Conservation (phyloP, 2,113 vertebrate species). For the Galemys pyrenaicus region DNA sequence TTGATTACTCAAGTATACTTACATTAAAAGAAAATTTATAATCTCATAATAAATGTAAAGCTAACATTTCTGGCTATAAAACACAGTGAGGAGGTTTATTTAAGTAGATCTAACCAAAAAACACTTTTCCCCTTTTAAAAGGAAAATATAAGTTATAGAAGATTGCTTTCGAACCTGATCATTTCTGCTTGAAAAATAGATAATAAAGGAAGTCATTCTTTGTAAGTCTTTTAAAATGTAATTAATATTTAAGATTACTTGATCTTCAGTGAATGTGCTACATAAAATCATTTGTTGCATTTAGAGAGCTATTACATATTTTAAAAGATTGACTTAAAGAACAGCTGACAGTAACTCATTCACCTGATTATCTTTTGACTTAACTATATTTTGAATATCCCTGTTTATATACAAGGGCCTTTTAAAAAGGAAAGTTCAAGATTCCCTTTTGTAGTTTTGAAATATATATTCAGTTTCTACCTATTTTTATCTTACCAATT, state of each 20-base stretch:
- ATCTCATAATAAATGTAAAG: not conserved
- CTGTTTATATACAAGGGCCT: not conserved
- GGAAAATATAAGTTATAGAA: not conserved
- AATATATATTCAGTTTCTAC: not conserved
- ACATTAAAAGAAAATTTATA: not conserved
- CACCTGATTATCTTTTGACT: not conserved
- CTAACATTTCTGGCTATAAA: not conserved
- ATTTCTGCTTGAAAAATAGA: not conserved
- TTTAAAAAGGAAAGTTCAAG: not conserved
- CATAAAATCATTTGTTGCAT: not conserved
- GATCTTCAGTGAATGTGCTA: not conserved
- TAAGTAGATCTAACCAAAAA: not conserved
- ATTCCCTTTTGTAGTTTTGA: not conserved
- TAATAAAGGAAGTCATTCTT: not conserved
- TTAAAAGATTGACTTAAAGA: not conserved
- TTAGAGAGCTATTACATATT: not conserved
- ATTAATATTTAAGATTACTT: not conserved
- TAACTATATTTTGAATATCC: not conserved
- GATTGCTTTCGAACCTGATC: not conserved
- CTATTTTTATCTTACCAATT: not conserved
- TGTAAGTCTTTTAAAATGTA: not conserved
- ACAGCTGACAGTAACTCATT: not conserved
- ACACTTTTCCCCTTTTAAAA: not conserved
- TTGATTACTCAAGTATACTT: not conserved
- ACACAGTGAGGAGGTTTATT: not conserved